These are phyloP conservation scores for Crotalus viridis DNA, from an alignment of 2,113 vertebrate genomes.

Conservation along the genomic window DNA sequence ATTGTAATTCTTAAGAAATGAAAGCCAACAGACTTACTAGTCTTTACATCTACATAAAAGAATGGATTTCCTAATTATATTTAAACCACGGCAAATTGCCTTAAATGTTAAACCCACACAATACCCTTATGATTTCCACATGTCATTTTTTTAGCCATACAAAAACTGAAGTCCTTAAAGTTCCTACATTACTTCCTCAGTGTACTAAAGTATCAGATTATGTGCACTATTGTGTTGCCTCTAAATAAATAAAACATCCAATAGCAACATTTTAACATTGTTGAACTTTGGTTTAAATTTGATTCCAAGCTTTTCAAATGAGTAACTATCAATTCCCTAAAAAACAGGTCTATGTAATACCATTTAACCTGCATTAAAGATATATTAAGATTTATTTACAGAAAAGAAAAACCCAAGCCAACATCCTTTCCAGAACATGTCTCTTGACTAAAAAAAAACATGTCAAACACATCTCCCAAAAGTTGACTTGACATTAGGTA, in stretches of 20 bases:
- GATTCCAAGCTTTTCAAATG: constrained; percentile 20
- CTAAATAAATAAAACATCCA: constrained; percentile 8
- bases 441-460: too few relatives aligned
- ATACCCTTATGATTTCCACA: constrained; percentile 32
- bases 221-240: neutral
- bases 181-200: constrained; percentile 16
- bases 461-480: too few relatives aligned
- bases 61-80: constrained; percentile 38
- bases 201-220: constrained; percentile 18
- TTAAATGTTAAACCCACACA: constrained; percentile 16
- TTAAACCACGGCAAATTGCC: constrained; percentile 43
- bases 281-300: constrained; percentile 21
- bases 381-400: neutral
- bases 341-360: neutral
- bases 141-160: neutral
- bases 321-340: neutral
- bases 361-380: neutral
- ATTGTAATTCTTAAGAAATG: constrained; percentile 31
- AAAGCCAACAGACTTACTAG: constrained; percentile 42
- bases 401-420: too few relatives aligned
- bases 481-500: too few relatives aligned
- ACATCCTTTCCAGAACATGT: too few relatives aligned
- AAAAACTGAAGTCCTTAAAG: constrained; percentile 17
- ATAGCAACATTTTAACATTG: neutral
- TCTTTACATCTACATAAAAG: constrained; percentile 41